Base-by-base conservation (phyloP, 2,113 vertebrate genomes). In the Galemys pyrenaicus region DNA sequence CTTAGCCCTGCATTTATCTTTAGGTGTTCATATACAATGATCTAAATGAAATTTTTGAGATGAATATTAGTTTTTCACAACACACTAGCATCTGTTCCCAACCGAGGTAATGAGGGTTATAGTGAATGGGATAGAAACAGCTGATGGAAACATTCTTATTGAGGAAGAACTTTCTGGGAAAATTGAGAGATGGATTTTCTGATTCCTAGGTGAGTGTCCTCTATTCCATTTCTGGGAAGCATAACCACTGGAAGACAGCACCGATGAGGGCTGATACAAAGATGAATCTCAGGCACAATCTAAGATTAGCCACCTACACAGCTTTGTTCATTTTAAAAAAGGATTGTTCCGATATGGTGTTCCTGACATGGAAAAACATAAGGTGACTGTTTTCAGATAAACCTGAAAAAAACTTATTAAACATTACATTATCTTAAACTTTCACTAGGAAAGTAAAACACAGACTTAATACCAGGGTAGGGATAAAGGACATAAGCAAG, bases 31-130 rank as follows among this genome's bases (percentile, higher is more conserved):
- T 22, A 16, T 87, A 78, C 49, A 83, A 77, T 87, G 81, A 95
- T 89, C 44, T 92, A 87, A 95, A 93, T 89, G 77, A 95, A 90
- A 74, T 77, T 95, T 92, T 92, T 75, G 46, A 78, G 67, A 35
- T 91, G 77, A 94, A 56, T 88, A 87, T 90, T 92, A 70, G 49
- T 86, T 95, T 96, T 79, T 91, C 28, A 93, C 56, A 95, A 51
- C 41, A 54, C 12, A 84, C 16, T 39, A 94, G 78, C 65, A 96
- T 96, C 80, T 70, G 91, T 81, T 96, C 37, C 44, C 56, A 91
- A 51, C 68, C 4, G 5, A 92, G 17, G 51, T 93, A 90, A 95
- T 64, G n/a, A 89, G 83, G 26, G 67, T 91, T 95, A 91, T n/a
- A 86, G 44, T 88, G 67, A 78, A 93, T 2, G 17, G 80, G 51